phyloP scores from a whole-genome alignment of 2,113 vertebrate genomes.

The Hemiscyllium ocellatum region DNA sequence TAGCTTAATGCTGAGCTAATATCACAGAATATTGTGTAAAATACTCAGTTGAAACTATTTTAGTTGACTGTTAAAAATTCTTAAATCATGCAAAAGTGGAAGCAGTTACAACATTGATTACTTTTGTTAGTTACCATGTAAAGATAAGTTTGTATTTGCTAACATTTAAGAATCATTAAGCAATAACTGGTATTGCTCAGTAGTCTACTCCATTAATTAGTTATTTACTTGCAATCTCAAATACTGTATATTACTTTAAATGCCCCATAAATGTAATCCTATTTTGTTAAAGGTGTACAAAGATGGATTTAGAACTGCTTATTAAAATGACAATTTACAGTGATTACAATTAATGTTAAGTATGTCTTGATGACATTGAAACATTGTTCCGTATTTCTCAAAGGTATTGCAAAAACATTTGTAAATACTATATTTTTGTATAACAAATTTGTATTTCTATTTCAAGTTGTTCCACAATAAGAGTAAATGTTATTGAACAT shows the following conservation, averaged over 20 bases:
- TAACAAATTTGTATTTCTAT: neutral
- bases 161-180: neutral
- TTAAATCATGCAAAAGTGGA: constrained; percentile 13
- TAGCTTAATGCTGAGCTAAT: neutral
- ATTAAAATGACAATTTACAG: neutral
- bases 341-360: constrained; percentile 18
- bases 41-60: neutral
- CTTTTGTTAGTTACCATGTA: neutral
- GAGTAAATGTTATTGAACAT: constrained; percentile 21
- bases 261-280: neutral
- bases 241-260: neutral
- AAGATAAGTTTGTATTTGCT: neutral
- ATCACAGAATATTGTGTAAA: neutral
- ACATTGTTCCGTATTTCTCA: neutral
- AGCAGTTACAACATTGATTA: neutral
- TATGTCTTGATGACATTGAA: neutral
- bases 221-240: neutral
- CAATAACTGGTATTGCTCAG: neutral
- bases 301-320: neutral
- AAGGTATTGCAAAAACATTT: neutral
- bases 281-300: neutral
- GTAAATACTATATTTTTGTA: constrained; percentile 30
- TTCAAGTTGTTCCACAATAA: neutral
- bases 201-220: neutral
- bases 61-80: neutral